These are phyloP conservation scores for Dicrostonyx torquatus DNA, from an alignment of 2,797 vertebrate species.

Conservation along the genomic window DNA sequence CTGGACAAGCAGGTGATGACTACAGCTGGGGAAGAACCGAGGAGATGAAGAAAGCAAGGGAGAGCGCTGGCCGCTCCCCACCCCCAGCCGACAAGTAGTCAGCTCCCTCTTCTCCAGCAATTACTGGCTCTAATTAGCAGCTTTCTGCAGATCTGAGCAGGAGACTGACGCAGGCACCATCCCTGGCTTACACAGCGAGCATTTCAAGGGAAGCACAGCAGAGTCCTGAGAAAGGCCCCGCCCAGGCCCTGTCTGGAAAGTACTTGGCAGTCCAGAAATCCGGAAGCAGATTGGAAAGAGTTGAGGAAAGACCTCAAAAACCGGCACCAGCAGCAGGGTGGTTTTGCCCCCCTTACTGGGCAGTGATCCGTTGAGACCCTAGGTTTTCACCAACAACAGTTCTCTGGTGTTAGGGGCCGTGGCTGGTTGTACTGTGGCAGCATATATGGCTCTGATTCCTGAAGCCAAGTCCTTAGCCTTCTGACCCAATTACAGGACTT, in stretches of 20 bases:
- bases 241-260: constrained; percentile 46
- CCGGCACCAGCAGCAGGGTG: constrained; percentile 12
- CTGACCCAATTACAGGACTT: constrained; percentile 71
- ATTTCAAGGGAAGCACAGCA: background rate
- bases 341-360: background rate
- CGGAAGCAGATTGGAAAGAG: constrained; percentile 45
- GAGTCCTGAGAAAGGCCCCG: constrained; percentile 42
- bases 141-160: constrained; percentile 49
- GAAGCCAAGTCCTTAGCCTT: constrained; percentile 72
- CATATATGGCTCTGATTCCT: constrained; percentile 61
- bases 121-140: constrained; percentile 81
- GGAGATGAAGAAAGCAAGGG: constrained; percentile 23
- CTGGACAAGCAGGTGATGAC: constrained; percentile 49
- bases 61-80: background rate
- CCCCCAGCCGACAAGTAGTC: constrained; percentile 50
- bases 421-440: constrained; percentile 49
- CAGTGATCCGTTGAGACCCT: background rate
- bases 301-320: constrained; percentile 18
- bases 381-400: background rate
- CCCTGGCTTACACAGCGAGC: constrained; percentile 7
- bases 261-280: constrained; percentile 60
- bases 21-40: constrained; percentile 47
- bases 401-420: background rate
- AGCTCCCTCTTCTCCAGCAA: constrained; percentile 78
- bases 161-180: constrained; percentile 33